Base-by-base conservation (phyloP, 2,797 vertebrate genomes). In the Diceros bicornis region DNA sequence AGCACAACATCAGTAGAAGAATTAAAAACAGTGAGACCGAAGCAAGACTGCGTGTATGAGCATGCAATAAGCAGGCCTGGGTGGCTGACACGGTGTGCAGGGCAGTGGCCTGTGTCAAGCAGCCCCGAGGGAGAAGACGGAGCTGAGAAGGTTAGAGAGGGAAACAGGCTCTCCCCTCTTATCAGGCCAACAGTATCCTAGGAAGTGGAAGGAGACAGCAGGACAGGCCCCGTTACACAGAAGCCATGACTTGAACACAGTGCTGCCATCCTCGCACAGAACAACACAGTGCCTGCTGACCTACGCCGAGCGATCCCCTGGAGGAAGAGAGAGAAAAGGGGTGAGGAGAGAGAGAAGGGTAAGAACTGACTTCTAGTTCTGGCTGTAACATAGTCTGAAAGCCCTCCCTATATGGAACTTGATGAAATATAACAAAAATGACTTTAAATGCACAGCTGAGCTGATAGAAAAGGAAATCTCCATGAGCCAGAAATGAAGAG, bases 401-500 rank as follows among this genome's bases (percentile, higher is more conserved):
- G 64, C 37, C 4, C 12, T 47, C 57, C n/a, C 32, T 74, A 2
- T 3, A 9, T 23, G 68, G 52, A 16, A n/a, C 66, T 59, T 64
- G 32, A 23, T 59, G 68, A 71, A 50, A 37, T 59, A 61, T 16
- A 83, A 89, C 18, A 94, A 27, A 85, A 32, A 37, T 34, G 13
- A 55, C 32, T 86, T 92, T 72, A 86, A 75, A 62, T 59, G 52
- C 57, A 52, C 25, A 79, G n/a, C 41, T 68, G 34, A 82, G n/a
- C 25, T 72, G 85, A 79, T 34, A 68, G 47, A 57, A 72, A 66
- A 94, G 34, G 57, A 95, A 61, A 94, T 78, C 21, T 92, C 32
- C 72, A 79, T 7, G 17, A 37, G 41, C 18, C n/a, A 25, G 41
- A 84, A 17, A 44, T 7, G 37, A 50, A 88, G 50, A 57, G 52